phyloP scores from a whole-genome alignment of 2,797 vertebrate genomes.

The Harpagifer antarcticus region DNA sequence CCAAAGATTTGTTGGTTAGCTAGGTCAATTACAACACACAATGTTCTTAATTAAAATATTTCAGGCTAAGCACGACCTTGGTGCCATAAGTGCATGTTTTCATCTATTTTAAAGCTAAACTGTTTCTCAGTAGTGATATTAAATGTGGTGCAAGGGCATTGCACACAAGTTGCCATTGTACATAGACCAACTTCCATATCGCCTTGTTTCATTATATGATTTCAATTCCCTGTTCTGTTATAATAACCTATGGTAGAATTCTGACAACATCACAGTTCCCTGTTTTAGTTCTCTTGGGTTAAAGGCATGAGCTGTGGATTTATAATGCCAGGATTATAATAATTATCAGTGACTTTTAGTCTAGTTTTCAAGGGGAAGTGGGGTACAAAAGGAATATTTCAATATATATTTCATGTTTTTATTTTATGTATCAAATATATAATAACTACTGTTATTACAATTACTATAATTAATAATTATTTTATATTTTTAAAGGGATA shows the following conservation, averaged over 20 bases:
- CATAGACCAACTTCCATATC: constrained; percentile 52
- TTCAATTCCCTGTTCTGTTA: constrained; percentile 55
- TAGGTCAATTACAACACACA: background rate
- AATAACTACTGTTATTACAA: too few relatives aligned
- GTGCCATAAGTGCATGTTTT: too few relatives aligned
- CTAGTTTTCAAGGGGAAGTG: constrained; percentile 4
- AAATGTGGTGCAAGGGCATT: background rate
- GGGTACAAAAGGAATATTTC: background rate
- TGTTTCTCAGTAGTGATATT: constrained; percentile 2
- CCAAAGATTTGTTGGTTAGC: background rate
- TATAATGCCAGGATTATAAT: constrained; percentile 6
- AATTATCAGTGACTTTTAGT: constrained; percentile 20
- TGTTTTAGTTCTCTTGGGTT: constrained; percentile 62
- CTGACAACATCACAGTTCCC: constrained; percentile 46
- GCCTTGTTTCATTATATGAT: constrained; percentile 51
- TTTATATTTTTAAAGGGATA: too few relatives aligned
- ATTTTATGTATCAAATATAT: too few relatives aligned
- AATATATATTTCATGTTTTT: background rate
- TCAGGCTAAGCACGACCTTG: background rate
- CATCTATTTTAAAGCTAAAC: too few relatives aligned
- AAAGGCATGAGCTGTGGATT: constrained; percentile 35
- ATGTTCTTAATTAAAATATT: background rate
- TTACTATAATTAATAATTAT: too few relatives aligned
- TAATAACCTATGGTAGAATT: constrained; percentile 14
- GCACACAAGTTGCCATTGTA: background rate